These are phyloP conservation scores for Pyrocephalus nanus DNA, from an alignment of 2,797 vertebrate genomes.

Conservation along the genomic window DNA sequence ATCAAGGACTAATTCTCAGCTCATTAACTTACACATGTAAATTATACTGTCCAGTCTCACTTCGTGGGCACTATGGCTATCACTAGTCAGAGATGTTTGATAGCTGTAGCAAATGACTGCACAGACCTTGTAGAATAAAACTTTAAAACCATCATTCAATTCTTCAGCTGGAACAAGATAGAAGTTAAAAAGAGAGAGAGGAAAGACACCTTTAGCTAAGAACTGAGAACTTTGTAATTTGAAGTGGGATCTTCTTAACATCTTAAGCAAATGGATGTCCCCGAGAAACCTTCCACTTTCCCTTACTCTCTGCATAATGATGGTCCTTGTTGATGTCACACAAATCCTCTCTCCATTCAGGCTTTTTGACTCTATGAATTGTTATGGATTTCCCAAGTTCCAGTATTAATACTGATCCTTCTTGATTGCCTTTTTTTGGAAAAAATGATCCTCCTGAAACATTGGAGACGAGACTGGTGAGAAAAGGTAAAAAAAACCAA, in stretches of 20 bases:
- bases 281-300: not conserved
- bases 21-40: slow-evolving; percentile 19
- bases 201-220: not conserved
- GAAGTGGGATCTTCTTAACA: not conserved
- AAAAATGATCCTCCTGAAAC: not conserved
- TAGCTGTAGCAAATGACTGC: not conserved
- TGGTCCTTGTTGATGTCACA: not conserved
- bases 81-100: slow-evolving; percentile 6
- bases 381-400: not conserved
- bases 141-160: not conserved
- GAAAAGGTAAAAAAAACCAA: not conserved
- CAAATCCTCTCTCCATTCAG: not conserved
- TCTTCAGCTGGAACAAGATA: not conserved
- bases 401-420: not conserved
- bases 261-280: not conserved
- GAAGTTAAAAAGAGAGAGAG: not conserved
- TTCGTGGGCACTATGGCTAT: not conserved
- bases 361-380: not conserved
- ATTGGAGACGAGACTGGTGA: not conserved
- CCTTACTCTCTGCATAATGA: not conserved
- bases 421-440: not conserved
- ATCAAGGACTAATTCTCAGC: slow-evolving; percentile 30
- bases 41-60: slow-evolving; percentile 7
- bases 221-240: not conserved
- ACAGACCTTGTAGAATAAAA: slow-evolving; percentile 28